Percentiles rank a stretch among this genome's conserved stretches.
These are phyloP conservation scores for Chrysaora quinquecirrha DNA, from an alignment of 30 jellyfish, hydroid and myxozoan genomes.

Conservation along the genomic window DNA sequence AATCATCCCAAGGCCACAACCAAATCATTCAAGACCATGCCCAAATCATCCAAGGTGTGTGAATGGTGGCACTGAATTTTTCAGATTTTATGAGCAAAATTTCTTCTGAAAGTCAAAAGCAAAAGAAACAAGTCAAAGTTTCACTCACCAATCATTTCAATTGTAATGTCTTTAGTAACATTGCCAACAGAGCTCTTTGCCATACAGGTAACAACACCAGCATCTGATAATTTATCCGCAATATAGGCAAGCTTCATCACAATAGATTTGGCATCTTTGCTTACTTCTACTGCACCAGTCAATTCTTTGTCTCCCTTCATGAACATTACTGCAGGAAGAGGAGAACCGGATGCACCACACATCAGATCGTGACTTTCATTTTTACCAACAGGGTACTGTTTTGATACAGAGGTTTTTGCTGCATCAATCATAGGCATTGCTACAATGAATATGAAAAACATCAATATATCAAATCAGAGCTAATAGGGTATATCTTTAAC, in stretches of 20 bases:
- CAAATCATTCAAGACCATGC: too few relatives aligned
- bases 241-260: constrained; percentile 16
- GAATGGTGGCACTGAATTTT: too few relatives aligned
- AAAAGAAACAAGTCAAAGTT: too few relatives aligned
- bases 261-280: not conserved
- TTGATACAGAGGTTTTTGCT: too few relatives aligned
- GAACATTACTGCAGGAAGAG: constrained; percentile 69
- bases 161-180: constrained; percentile 3
- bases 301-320: constrained; percentile 24
- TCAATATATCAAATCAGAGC: too few relatives aligned
- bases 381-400: constrained; percentile 19
- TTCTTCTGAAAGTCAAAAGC: too few relatives aligned
- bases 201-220: constrained; percentile 38
- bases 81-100: too few relatives aligned
- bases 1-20: too few relatives aligned
- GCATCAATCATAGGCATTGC: too few relatives aligned
- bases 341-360: constrained; percentile 83
- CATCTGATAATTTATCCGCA: constrained; percentile 7
- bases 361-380: constrained; percentile 7
- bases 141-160: constrained; percentile 42
- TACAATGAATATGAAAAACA: not conserved
- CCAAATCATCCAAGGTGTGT: too few relatives aligned
- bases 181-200: constrained; percentile 40
- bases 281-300: constrained; percentile 12
- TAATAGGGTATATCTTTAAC: too few relatives aligned